Conservation (phyloP, 35 echinoderm and acorn worm species). For the Chiridota heheva region DNA sequence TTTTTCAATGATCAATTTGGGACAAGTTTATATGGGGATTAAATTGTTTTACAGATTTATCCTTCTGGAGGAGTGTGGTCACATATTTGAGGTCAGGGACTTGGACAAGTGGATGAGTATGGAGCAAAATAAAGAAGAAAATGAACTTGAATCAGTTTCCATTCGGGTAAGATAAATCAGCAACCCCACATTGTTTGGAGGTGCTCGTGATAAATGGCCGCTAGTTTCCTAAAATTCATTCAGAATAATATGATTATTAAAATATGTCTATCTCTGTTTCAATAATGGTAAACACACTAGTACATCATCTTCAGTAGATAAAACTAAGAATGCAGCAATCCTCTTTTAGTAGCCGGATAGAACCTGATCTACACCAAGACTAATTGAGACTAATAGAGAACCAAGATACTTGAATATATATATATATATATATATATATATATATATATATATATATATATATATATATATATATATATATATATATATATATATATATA, state of each 20-base stretch:
- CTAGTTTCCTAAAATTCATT: not conserved
- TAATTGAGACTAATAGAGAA: too few relatives aligned
- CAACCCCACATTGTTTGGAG: not conserved
- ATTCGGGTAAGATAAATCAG: conserved; percentile 8
- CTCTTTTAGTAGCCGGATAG: too few relatives aligned
- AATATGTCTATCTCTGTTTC: not conserved
- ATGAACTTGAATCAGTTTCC: too few relatives aligned
- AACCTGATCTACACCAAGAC: too few relatives aligned
- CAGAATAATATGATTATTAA: not conserved
- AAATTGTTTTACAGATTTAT: conserved; percentile 27
- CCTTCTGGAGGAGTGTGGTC: conserved; percentile 51
- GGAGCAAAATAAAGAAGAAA: not conserved
- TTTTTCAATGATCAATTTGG: not conserved
- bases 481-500: too few relatives aligned
- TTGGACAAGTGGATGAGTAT: conserved; percentile 53
- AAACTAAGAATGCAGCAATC: too few relatives aligned
- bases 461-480: too few relatives aligned
- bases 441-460: too few relatives aligned
- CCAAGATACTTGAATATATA: too few relatives aligned
- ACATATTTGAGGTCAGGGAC: conserved; percentile 43
- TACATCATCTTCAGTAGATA: too few relatives aligned
- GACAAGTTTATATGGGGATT: not conserved
- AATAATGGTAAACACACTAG: conserved; percentile 43
- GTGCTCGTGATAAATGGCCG: not conserved
- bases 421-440: too few relatives aligned